A percentile compares a stretch with the other conserved stretches of the same genome.
These are phyloP conservation scores for Saguinus imperator DNA, from an alignment of 2,113 vertebrate species.

Conservation along the genomic window DNA sequence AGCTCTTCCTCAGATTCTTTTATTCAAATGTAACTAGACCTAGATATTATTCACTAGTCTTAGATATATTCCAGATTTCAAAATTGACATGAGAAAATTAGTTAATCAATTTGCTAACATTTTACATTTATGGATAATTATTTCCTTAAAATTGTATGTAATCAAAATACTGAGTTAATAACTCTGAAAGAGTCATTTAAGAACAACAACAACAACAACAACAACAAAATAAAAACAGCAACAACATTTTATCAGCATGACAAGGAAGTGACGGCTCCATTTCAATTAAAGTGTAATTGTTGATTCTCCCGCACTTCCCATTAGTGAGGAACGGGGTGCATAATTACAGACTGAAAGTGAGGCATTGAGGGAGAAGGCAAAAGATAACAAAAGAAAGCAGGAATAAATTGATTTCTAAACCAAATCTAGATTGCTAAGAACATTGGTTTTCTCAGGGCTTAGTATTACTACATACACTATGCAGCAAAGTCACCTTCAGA, in stretches of 20 bases:
- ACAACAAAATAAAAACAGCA: not conserved
- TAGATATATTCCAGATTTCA: not conserved
- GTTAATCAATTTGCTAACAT: not conserved
- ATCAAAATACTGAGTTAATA: not conserved
- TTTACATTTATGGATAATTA: not conserved
- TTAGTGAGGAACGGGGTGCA: not conserved
- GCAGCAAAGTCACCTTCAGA: not conserved
- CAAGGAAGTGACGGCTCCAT: not conserved
- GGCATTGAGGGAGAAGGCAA: slow-evolving; percentile 32
- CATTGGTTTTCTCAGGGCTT: not conserved
- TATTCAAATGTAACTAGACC: not conserved
- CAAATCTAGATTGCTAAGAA: slow-evolving; percentile 6
- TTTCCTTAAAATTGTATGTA: not conserved
- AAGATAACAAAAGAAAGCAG: not conserved
- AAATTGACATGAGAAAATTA: not conserved
- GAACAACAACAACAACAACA: not conserved
- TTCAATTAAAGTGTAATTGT: not conserved
- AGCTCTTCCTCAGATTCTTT: not conserved
- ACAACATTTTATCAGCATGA: not conserved
- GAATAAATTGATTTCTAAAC: slow-evolving; percentile 26
- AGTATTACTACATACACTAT: not conserved
- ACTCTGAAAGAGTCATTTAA: not conserved
- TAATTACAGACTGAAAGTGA: not conserved
- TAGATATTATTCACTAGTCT: not conserved
- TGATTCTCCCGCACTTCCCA: not conserved